Evolutionary conservation across 1,140 invertebrate genomes (phyloP).

Genomic region (Zaprionus ornatus): DNA sequence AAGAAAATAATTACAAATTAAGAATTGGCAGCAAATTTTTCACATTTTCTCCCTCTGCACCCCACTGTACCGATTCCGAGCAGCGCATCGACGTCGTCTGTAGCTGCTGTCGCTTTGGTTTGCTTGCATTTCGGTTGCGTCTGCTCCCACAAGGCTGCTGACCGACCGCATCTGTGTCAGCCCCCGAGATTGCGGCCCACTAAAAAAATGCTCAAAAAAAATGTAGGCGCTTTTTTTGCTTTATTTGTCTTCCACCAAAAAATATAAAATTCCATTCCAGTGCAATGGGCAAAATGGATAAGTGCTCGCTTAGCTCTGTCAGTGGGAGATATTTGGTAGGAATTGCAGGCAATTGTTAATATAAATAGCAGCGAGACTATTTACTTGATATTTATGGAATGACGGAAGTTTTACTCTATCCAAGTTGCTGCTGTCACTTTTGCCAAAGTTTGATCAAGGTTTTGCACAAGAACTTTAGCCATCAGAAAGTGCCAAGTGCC

Average conservation of each 20-base stretch:
- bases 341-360: slow-evolving; percentile 7
- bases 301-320: slow-evolving; percentile 12
- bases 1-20: background rate
- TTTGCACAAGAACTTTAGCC: slow-evolving; percentile 25
- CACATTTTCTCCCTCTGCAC: background rate
- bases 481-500: slow-evolving; percentile 36
- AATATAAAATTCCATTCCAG: slow-evolving; percentile 60
- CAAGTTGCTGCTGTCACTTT: slow-evolving; percentile 3
- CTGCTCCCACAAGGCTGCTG: slow-evolving; percentile 39
- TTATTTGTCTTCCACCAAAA: background rate
- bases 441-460: slow-evolving; percentile 22
- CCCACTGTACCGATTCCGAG: background rate
- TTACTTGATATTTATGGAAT: slow-evolving; percentile 28
- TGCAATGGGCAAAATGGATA: slow-evolving; percentile 5
- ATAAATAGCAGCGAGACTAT: slow-evolving; percentile 3
- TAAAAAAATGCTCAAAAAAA: slow-evolving; percentile 20
- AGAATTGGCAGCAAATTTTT: background rate
- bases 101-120: slow-evolving; percentile 27
- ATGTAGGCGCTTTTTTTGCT: background rate
- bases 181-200: slow-evolving; percentile 29
- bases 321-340: background rate
- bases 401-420: slow-evolving; percentile 12
- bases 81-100: background rate
- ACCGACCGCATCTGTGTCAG: slow-evolving; percentile 38
- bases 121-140: slow-evolving; percentile 13